phyloP scores from a whole-genome alignment of 2,113 vertebrate species.

The Orycteropus afer region DNA sequence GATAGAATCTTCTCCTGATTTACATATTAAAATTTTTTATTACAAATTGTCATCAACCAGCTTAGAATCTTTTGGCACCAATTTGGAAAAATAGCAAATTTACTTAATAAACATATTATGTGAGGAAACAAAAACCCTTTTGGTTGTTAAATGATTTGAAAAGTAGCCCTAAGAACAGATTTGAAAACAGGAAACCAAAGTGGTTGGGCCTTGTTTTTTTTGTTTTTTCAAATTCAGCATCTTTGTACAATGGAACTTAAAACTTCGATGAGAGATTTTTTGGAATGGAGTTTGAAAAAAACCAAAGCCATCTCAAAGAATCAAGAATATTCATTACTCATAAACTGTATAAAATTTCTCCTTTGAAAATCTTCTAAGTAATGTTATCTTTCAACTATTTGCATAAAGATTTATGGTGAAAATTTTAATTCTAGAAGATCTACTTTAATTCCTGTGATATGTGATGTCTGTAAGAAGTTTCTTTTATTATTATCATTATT shows the following conservation, averaged over 20 bases:
- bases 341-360: neutral
- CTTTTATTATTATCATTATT: too few relatives aligned
- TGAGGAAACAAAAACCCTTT: constrained; percentile 14
- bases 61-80: neutral
- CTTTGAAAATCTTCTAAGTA: constrained; percentile 4
- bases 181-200: constrained; percentile 65
- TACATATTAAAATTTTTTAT: neutral
- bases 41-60: neutral
- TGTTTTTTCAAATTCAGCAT: constrained; percentile 61
- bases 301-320: neutral
- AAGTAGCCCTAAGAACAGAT: constrained; percentile 56
- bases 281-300: neutral
- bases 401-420: neutral
- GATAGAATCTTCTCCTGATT: neutral
- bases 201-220: neutral
- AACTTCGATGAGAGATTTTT: constrained; percentile 17
- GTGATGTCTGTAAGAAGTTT: neutral
- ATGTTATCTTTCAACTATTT: neutral
- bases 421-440: neutral
- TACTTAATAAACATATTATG: constrained; percentile 47
- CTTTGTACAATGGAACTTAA: constrained; percentile 48
- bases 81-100: neutral
- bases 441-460: neutral
- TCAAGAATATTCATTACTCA: neutral
- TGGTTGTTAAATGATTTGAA: constrained; percentile 47